These are phyloP conservation scores for Hyposoter dolosus DNA, from an alignment of 2,888 invertebrate genomes.

Conservation along the genomic window DNA sequence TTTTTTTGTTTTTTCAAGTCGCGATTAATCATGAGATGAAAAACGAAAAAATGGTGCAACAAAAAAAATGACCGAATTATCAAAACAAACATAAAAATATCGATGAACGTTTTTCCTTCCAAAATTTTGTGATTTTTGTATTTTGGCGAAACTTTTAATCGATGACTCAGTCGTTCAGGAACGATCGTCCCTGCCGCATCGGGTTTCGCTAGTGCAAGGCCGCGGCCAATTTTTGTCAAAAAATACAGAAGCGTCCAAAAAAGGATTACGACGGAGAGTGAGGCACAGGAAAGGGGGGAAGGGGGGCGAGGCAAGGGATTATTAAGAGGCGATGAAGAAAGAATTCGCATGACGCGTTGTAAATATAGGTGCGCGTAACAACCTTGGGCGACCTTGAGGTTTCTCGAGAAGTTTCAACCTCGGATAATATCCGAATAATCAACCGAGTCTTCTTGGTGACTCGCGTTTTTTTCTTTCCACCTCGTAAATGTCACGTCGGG, in stretches of 20 bases:
- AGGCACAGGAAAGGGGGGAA: too few species aligned
- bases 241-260: too few species aligned
- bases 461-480: neutral
- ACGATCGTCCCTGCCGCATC: neutral
- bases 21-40: neutral
- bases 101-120: neutral
- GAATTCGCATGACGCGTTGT: constrained; percentile 14
- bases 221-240: neutral
- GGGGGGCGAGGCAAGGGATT: neutral
- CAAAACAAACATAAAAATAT: neutral
- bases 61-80: neutral
- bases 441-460: neutral
- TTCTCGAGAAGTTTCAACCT: constrained; percentile 45
- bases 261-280: neutral
- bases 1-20: neutral
- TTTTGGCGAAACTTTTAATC: neutral
- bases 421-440: constrained; percentile 55
- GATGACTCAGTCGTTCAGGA: neutral
- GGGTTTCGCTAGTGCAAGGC: neutral
- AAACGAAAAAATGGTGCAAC: neutral
- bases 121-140: neutral
- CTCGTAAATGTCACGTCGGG: constrained; percentile 59
- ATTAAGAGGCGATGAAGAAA: constrained; percentile 5
- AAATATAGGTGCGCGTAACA: constrained; percentile 38
- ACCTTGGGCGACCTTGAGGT: constrained; percentile 65